phyloP scores from a whole-genome alignment of 1,140 invertebrate species.

The Drosophila nigromelanica region DNA sequence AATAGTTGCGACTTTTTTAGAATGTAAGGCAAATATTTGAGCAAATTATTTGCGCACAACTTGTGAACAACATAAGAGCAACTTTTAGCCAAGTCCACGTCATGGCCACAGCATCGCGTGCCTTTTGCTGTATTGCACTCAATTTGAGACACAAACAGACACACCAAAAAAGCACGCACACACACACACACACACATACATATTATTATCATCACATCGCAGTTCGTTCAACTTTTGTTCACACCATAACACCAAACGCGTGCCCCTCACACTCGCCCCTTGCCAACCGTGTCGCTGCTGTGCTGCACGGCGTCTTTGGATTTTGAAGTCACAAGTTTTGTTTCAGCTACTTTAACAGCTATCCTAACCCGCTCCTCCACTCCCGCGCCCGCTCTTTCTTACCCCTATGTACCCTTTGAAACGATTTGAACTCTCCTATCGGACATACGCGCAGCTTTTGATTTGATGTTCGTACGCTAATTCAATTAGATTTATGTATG shows the following conservation, averaged over 20 bases:
- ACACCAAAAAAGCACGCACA: slow-evolving; percentile 3
- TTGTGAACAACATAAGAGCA: slow-evolving; percentile 6
- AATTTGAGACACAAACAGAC: slow-evolving; percentile 12
- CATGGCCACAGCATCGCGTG: slow-evolving; percentile 39
- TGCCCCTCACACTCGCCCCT: not conserved
- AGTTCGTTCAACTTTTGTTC: slow-evolving; percentile 58
- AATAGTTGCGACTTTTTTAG: slow-evolving; percentile 18
- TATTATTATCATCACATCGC: slow-evolving; percentile 7
- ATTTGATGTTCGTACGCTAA: slow-evolving; percentile 73
- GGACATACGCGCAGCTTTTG: slow-evolving; percentile 34
- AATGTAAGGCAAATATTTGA: slow-evolving; percentile 37
- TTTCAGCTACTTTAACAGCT: slow-evolving; percentile 18
- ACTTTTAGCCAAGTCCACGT: slow-evolving; percentile 23
- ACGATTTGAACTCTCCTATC: not conserved
- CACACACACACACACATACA: slow-evolving; percentile 9
- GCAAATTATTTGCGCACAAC: slow-evolving; percentile 29
- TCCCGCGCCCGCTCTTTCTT: no score
- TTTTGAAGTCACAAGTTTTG: slow-evolving; percentile 65
- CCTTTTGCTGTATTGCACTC: slow-evolving; percentile 29
- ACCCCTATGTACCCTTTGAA: not conserved
- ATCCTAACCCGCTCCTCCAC: not conserved
- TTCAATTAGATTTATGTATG: slow-evolving; percentile 80
- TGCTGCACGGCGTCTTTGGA: slow-evolving; percentile 1
- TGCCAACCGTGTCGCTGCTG: not conserved
- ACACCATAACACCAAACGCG: slow-evolving; percentile 35